Percentiles rank a stretch among this genome's conserved stretches.
These are phyloP conservation scores for Brachyalestes nurse DNA, from an alignment of 2,797 vertebrate species.

Conservation along the genomic window DNA sequence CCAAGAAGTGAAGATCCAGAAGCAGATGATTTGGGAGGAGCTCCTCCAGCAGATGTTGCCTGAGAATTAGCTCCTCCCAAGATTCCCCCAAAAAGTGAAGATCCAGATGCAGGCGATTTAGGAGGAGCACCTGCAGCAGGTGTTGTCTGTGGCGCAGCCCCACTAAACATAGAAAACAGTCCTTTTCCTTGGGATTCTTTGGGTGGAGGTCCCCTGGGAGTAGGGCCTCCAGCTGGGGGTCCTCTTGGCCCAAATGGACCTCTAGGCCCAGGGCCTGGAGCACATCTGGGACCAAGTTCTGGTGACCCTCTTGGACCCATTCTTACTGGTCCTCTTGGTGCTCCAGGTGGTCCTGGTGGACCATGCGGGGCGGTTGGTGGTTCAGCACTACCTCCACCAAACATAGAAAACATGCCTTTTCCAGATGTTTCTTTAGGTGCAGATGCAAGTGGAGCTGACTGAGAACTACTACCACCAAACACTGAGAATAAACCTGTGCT, in stretches of 20 bases:
- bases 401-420: slow-evolving; percentile 77
- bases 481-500: slow-evolving; percentile 86
- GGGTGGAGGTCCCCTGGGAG: slow-evolving; percentile 44
- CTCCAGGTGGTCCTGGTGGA: slow-evolving; percentile 9
- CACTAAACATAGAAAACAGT: slow-evolving; percentile 79
- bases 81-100: slow-evolving; percentile 60
- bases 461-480: slow-evolving; percentile 76
- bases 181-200: slow-evolving; percentile 75
- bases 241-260: slow-evolving; percentile 7
- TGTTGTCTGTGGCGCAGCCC: slow-evolving; percentile 63
- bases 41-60: slow-evolving; percentile 57
- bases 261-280: slow-evolving; percentile 13
- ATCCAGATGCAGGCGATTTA: slow-evolving; percentile 56
- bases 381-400: slow-evolving; percentile 70
- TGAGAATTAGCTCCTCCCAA: slow-evolving; percentile 59
- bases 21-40: slow-evolving; percentile 55
- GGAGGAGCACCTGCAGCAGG: slow-evolving; percentile 47
- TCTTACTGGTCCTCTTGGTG: slow-evolving; percentile 35
- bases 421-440: slow-evolving; percentile 67
- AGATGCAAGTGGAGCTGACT: slow-evolving; percentile 54
- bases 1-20: slow-evolving; percentile 60
- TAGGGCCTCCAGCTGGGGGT: slow-evolving; percentile 59
- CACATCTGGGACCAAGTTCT: not conserved
- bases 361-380: slow-evolving; percentile 49
- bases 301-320: not conserved